Base-by-base conservation (phyloP, 2,113 vertebrate genomes). In the Spizaetus ornatus region DNA sequence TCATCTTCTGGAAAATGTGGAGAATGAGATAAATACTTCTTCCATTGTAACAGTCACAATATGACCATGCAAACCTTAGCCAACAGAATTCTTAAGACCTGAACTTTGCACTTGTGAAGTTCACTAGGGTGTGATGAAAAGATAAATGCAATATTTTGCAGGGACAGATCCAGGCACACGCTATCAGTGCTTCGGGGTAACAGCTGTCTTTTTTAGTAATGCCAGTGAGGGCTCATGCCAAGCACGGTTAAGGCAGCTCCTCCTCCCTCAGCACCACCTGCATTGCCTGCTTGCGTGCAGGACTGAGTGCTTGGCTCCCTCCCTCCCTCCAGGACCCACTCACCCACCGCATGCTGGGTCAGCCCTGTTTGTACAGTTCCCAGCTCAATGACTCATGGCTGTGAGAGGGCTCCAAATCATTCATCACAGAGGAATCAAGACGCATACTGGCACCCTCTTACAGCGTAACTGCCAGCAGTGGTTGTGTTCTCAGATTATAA, bases 221-320 rank as follows among this genome's bases (percentile, higher is more conserved):
- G 67, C 6, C 14, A 17, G 15, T 7, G 36, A 88, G 5, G 34
- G 12, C 29, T 82, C 38, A 63, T 34, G 36, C 26, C 14, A 47
- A 52, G 25, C 36, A 90, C 23, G 40, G 56, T 38, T 53, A 34
- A 84, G 48, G 62, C 0, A 0, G 23, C 31, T 91, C 43, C 36
- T 82, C 23, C 21, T 80, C 34, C 43, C 36, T 47, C 43, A n/a
- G 43, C 61, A 74, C 26, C 77, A 85, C 84, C 77, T 86, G 82
- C 0, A 0, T 36, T 45, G 18, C 31, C 36, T 52, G 65, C n/a
- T 85, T 2, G 0, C 0, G 0, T 53, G 66, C 56, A 58, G 50
- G 66, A 31, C 26, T 3, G 7, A 69, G 45, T 3, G 32, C 7
- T 82, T 8, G 1, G 13, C 67, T 81, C 58, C 42, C 38, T 82